These are phyloP conservation scores for Plagodis pulveraria DNA, from an alignment of 2,888 invertebrate species.

Conservation along the genomic window DNA sequence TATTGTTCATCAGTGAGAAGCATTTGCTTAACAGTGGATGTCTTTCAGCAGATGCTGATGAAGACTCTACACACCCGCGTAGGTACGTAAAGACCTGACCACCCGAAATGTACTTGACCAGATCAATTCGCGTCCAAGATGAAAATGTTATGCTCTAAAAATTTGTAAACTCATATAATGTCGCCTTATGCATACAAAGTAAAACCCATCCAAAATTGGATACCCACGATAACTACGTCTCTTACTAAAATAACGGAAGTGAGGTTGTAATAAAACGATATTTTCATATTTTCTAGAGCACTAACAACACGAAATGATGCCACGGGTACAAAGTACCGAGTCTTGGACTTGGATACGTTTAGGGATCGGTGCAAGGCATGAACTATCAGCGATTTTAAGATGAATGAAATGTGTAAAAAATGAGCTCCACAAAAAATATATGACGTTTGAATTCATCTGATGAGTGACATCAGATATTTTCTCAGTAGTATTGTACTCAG, in stretches of 20 bases:
- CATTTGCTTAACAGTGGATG: too few relatives aligned
- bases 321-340: slow-evolving; percentile 65
- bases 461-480: too few relatives aligned
- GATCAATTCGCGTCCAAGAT: too few relatives aligned
- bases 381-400: neutral
- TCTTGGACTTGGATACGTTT: slow-evolving; percentile 64
- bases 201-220: slow-evolving; percentile 12
- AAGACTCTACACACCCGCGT: too few relatives aligned
- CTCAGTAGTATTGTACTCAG: too few relatives aligned
- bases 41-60: too few relatives aligned
- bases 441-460: too few relatives aligned
- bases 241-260: slow-evolving; percentile 48
- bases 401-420: too few relatives aligned
- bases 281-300: slow-evolving; percentile 67
- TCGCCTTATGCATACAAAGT: slow-evolving; percentile 4
- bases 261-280: slow-evolving; percentile 67
- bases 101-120: too few relatives aligned
- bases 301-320: slow-evolving; percentile 68
- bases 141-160: neutral
- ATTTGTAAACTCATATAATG: neutral
- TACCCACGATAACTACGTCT: slow-evolving; percentile 46
- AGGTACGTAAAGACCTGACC: too few relatives aligned
- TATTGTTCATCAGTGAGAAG: too few relatives aligned
- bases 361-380: slow-evolving; percentile 37
- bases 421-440: too few relatives aligned